A percentile compares a stretch with the other conserved stretches of the same genome.
Conservation (phyloP, 2,888 invertebrate species). For the Rosalia funebris region DNA sequence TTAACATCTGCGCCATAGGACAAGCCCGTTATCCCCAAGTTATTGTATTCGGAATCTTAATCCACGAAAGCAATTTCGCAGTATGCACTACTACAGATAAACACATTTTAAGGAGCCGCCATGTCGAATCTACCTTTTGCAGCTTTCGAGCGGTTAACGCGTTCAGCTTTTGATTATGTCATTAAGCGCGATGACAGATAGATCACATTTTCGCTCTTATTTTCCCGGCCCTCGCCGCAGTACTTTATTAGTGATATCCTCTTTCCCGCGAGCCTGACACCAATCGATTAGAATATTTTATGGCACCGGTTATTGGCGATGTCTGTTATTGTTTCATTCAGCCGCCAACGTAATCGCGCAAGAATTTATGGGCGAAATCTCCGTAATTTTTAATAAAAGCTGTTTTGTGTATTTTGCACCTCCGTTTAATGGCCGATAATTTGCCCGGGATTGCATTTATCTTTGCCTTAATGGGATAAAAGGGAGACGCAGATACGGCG, state of each 20-base stretch:
- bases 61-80: conserved; percentile 23
- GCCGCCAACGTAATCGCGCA: conserved; percentile 1
- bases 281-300: conserved; percentile 54
- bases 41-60: conserved; percentile 18
- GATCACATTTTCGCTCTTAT: conserved; percentile 59
- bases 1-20: too few relatives aligned
- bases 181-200: conserved; percentile 58
- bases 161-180: conserved; percentile 58
- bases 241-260: conserved; percentile 55
- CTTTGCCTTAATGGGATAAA: too few relatives aligned
- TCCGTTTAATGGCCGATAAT: not conserved
- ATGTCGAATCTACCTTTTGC: conserved; percentile 59
- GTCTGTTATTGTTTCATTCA: conserved; percentile 26
- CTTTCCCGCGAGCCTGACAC: conserved; percentile 42
- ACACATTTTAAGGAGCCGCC: conserved; percentile 36
- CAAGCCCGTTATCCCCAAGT: not conserved
- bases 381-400: not conserved
- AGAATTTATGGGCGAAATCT: conserved; percentile 16
- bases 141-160: conserved; percentile 57
- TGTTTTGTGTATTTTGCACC: not conserved
- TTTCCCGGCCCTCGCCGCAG: conserved; percentile 48
- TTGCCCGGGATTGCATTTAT: too few relatives aligned
- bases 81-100: conserved; percentile 32
- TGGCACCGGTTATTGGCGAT: conserved; percentile 25
- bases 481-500: too few relatives aligned